A percentile compares a stretch with the other conserved stretches of the same genome.
Conservation (phyloP, 1,140 invertebrate species). For the Dufourea novaeangliae region DNA sequence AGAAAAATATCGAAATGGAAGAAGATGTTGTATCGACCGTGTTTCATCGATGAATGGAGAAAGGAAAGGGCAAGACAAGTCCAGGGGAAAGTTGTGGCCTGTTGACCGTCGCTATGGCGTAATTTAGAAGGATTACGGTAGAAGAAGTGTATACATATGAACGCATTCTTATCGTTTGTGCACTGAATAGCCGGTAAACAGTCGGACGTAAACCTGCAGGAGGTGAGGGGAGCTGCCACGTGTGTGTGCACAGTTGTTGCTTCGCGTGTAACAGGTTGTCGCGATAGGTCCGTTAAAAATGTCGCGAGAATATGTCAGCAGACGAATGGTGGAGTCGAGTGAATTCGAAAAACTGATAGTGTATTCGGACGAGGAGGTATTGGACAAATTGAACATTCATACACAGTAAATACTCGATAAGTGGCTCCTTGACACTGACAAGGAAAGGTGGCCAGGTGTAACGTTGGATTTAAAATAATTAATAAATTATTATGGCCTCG, state of each 20-base stretch:
- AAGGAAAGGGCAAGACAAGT: background rate
- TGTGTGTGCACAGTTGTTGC: constrained; percentile 32
- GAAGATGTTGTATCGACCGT: background rate
- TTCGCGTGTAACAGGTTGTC: constrained; percentile 43
- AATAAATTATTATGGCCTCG: too few species aligned
- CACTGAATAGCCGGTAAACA: background rate
- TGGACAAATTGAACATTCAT: too few species aligned
- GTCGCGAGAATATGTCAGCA: background rate
- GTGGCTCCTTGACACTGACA: too few species aligned
- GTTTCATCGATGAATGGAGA: background rate
- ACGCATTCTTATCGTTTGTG: background rate
- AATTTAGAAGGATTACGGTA: constrained; percentile 21
- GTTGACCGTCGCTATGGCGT: background rate
- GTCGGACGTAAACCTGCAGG: background rate
- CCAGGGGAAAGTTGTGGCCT: background rate
- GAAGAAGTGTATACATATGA: background rate
- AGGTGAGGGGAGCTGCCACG: background rate
- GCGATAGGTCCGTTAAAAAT: background rate
- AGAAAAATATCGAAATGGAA: background rate
- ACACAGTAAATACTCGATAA: too few species aligned
- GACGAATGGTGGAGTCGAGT: background rate
- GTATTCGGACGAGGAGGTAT: constrained; percentile 27
- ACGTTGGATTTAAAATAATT: too few species aligned
- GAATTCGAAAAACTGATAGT: constrained; percentile 26
- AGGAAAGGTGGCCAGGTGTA: too few species aligned